Conservation (phyloP, 2,888 invertebrate species). For the Volucella inflata region DNA sequence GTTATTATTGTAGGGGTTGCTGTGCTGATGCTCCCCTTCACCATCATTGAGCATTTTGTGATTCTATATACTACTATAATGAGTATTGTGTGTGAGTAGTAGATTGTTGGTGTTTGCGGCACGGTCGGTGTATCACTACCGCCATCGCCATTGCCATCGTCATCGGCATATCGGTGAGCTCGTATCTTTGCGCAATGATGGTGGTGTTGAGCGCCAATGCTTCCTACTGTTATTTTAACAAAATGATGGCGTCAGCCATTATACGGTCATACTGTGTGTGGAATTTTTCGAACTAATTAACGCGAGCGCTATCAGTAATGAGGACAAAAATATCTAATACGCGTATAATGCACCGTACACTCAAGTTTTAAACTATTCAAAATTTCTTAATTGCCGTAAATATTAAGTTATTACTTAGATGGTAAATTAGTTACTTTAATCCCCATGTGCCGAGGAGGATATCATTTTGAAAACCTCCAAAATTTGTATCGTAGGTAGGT, state of each 20-base stretch:
- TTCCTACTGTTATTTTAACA: constrained; percentile 18
- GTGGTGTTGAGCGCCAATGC: constrained; percentile 25
- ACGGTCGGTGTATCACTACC: background rate
- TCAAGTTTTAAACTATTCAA: too few species aligned
- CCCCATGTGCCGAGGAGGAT: too few species aligned
- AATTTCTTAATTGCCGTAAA: too few species aligned
- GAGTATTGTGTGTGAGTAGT: constrained; percentile 14
- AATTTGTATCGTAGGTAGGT: too few species aligned
- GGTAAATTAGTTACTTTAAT: too few species aligned
- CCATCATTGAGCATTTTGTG: background rate
- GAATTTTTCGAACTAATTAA: constrained; percentile 53
- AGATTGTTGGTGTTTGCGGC: background rate
- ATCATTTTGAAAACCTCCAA: too few species aligned
- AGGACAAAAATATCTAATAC: too few species aligned
- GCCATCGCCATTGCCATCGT: too few species aligned
- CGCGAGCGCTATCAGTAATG: background rate
- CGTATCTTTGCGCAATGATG: constrained; percentile 37
- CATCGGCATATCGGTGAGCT: too few species aligned
- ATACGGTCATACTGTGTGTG: constrained; percentile 37
- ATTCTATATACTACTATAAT: constrained; percentile 15
- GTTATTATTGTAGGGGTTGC: constrained; percentile 62
- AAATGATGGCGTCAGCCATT: constrained; percentile 70
- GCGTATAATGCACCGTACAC: too few species aligned
- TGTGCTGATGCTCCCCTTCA: constrained; percentile 13
- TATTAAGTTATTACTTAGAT: too few species aligned